Evolutionary conservation across 92 coral and sea anemone genomes (phyloP), one percentile per base, ranked within the genome.

Genomic region (Palythoa caribaeorum): DNA sequence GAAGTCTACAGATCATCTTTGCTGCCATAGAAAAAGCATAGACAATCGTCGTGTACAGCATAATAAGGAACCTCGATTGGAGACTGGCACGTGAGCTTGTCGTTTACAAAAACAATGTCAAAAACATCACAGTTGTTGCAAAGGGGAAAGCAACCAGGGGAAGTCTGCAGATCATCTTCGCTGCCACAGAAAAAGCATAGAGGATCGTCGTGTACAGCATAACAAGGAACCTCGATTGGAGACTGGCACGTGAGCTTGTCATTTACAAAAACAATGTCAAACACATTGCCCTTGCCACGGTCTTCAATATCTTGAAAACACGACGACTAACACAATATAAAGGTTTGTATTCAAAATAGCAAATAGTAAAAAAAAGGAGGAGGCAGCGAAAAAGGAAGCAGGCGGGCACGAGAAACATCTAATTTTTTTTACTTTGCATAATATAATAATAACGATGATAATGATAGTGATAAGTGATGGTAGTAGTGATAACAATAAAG

Each of bases 241-340:
- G 77, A 73, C 7, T 73, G 76, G 47, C 76, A 71, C n/a, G 73
- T 68, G 73, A 75, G 79, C 59, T 75, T 75, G 79, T 38, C 79
- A 75, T 75, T 75, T 51, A 75, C 79, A 75, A 75, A 75, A 40
- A 75, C 83, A 13, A 77, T 60, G 28, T 28, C 28, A 28, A 28
- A 28, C 0, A 28, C 28, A 0, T 28, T 28, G 28, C 28, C 0
- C 28, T 28, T 0, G 28, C 28, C 28, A 28, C 0, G 28, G 28
- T 28, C 28, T 28, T 28, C 28, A 28, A 28, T 28, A 28, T 28
- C 28, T 28, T 28, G 28, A 28, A 28, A 28, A 28, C 28, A 28
- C 28, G 28, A 28, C 28, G 0, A 28, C 28, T 28, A 28, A 28
- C 28, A 28, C 28, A 28, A 0, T 28, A 28, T 28, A 28, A 0